Percentiles rank a stretch among this genome's conserved stretches.
phyloP scores from a whole-genome alignment of 2,113 vertebrate genomes.

The Thymallus thymallus region DNA sequence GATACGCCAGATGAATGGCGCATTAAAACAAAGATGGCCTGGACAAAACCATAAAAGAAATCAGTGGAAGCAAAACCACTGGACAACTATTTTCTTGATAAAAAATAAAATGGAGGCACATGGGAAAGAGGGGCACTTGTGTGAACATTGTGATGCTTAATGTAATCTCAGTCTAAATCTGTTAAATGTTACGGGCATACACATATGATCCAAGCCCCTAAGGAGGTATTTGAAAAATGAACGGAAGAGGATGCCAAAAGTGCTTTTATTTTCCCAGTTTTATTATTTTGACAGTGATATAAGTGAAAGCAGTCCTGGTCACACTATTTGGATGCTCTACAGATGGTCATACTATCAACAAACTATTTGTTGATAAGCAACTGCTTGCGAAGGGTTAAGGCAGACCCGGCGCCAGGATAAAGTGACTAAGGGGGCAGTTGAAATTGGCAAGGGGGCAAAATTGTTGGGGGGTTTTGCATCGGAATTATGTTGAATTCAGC shows the following conservation, averaged over 20 bases:
- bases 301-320: neutral
- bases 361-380: too few relatives aligned
- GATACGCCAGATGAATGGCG: neutral
- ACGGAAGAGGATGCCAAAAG: constrained; percentile 1
- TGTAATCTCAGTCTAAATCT: constrained; percentile 15
- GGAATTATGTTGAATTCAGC: too few relatives aligned
- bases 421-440: too few relatives aligned
- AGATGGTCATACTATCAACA: too few relatives aligned
- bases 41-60: neutral
- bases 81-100: constrained; percentile 5
- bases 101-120: neutral
- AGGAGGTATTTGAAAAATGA: constrained; percentile 7
- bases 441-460: too few relatives aligned
- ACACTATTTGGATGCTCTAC: too few relatives aligned
- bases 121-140: neutral
- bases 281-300: neutral
- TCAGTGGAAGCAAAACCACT: neutral
- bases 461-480: too few relatives aligned
- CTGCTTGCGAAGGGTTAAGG: too few relatives aligned
- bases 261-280: neutral
- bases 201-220: constrained; percentile 5
- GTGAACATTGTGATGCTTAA: neutral
- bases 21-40: neutral
- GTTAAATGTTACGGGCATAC: constrained; percentile 12
- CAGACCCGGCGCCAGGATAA: too few relatives aligned